Evolutionary conservation across 2,113 vertebrate genomes (phyloP).

Genomic region (Oncorhynchus clarkii): DNA sequence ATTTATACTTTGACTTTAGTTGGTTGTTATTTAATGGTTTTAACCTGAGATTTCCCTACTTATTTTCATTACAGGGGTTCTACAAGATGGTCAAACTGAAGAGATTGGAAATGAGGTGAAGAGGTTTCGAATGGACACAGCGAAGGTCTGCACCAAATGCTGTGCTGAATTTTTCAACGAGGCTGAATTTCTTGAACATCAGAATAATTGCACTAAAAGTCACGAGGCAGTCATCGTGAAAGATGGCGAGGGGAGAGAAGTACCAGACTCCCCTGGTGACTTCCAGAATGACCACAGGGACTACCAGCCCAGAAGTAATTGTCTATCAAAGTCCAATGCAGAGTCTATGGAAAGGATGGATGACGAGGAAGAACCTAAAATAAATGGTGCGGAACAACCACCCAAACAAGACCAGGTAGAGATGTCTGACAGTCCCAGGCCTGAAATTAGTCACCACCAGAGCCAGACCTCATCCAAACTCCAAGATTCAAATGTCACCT

Average conservation of each 20-base stretch:
- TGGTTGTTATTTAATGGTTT: no score
- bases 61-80: slow-evolving; percentile 66
- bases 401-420: slow-evolving; percentile 66
- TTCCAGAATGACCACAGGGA: slow-evolving; percentile 68
- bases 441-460: slow-evolving; percentile 68
- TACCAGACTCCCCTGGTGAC: slow-evolving; percentile 67
- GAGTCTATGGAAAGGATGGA: slow-evolving; percentile 67
- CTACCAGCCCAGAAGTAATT: slow-evolving; percentile 69
- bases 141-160: slow-evolving; percentile 87
- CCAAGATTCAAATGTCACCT: slow-evolving; percentile 86
- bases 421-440: slow-evolving; percentile 48
- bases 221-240: slow-evolving; percentile 92
- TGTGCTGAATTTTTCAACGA: slow-evolving; percentile 92
- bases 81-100: slow-evolving; percentile 64
- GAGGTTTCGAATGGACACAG: slow-evolving; percentile 81
- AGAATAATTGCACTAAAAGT: slow-evolving; percentile 90
- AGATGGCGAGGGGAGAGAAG: slow-evolving; percentile 72
- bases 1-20: no score
- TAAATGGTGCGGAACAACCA: slow-evolving; percentile 68
- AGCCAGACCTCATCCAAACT: slow-evolving; percentile 76
- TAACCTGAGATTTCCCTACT: no score
- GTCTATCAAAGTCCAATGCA: slow-evolving; percentile 62
- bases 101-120: slow-evolving; percentile 71
- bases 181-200: slow-evolving; percentile 86
- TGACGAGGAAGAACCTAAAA: slow-evolving; percentile 67